phyloP scores from a whole-genome alignment of 2,888 invertebrate species.

The Marasmarcha lunaedactyla region DNA sequence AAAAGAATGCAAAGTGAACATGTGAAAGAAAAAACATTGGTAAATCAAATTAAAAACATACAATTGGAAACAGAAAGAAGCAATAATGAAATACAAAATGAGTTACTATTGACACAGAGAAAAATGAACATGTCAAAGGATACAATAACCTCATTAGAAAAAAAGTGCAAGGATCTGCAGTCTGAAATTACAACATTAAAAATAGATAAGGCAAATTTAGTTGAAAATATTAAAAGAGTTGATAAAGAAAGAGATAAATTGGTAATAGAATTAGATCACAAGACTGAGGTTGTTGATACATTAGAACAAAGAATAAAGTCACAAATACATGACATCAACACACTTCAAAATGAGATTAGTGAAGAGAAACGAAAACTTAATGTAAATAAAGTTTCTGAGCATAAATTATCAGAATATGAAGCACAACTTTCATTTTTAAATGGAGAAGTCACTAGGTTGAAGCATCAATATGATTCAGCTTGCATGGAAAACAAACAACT shows the following conservation, averaged over 20 bases:
- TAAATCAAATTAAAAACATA: constrained; percentile 72
- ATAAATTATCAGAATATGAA: constrained; percentile 57
- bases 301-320: constrained; percentile 75
- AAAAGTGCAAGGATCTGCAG: constrained; percentile 69
- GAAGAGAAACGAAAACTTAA: constrained; percentile 69
- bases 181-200: constrained; percentile 72
- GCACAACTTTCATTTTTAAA: constrained; percentile 69
- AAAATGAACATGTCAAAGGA: constrained; percentile 73
- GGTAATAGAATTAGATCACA: constrained; percentile 77
- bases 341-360: constrained; percentile 63
- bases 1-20: constrained; percentile 57
- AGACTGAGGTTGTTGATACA: constrained; percentile 75
- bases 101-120: constrained; percentile 73
- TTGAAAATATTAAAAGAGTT: constrained; percentile 72
- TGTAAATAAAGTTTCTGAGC: constrained; percentile 53
- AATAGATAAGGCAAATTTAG: constrained; percentile 73
- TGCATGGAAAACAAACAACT: constrained; percentile 77
- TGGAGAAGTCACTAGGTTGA: constrained; percentile 69
- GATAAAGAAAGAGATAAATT: constrained; percentile 80
- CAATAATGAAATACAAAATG: constrained; percentile 76
- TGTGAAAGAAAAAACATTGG: constrained; percentile 56
- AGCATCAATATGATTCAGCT: constrained; percentile 69
- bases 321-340: constrained; percentile 66
- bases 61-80: constrained; percentile 84
- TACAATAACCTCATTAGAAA: constrained; percentile 67